Base-by-base conservation (phyloP, 30 jellyfish, hydroid and myxozoan genomes). In the Morbakka virulenta region DNA sequence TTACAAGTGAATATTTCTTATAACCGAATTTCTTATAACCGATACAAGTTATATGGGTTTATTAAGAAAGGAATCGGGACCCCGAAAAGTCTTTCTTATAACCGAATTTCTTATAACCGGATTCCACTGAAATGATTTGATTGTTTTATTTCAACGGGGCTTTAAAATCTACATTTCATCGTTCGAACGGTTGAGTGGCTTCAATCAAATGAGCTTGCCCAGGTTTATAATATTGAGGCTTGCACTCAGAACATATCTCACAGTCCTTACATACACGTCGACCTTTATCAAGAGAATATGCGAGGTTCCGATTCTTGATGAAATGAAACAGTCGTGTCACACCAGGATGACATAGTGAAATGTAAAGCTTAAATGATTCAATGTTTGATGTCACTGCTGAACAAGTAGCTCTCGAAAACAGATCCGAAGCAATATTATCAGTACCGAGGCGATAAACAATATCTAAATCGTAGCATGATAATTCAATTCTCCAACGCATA, bases 401-500 rank as follows among this genome's bases (percentile, higher is more conserved):
- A 31, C 23, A 29, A 30, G 67, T 65, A 6, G 9, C 77, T 3
- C 57, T 9, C 9, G 71, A 4, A 14, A 57, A 68, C 20, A 3
- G 2, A 4, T 28, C 76, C 71, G 71, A 21, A 2, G 22, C 81
- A 24, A 64, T 51, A 77, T 62, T 64, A 30, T 47, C 41, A 72
- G 62, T 64, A 26, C 72, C 89, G 52, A 34, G 76, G 1, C 89
- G 76, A 35, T 82, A 82, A 28, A 32, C 32, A 27, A 72, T 82
- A 53, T 68, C 62, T 34, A 67, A 70, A 35, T 82, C 72, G 89
- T 36, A 82, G 36, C 53, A 77, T 30, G 95, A 66, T 13, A 85
- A 78, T 51, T 85, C 95, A 20, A 85, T 25, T 14, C 80, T 66
- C 95, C 95, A 85, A 35, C 86, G 25, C 67, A 50, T 85, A 64